Evolutionary conservation across 2,888 invertebrate genomes (phyloP).

Genomic region (Lasius platythorax): DNA sequence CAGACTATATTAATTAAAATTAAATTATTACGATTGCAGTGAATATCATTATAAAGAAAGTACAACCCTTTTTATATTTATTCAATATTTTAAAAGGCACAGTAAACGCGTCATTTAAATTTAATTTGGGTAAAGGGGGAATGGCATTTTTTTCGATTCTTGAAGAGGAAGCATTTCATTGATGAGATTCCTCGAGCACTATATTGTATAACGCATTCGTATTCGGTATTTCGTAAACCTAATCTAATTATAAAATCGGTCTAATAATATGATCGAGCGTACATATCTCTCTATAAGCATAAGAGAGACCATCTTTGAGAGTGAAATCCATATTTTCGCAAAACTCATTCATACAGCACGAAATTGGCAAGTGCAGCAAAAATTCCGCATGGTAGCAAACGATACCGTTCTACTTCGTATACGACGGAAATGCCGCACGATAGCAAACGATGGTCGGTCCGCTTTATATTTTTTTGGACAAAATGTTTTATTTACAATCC

Average conservation of each 20-base stretch:
- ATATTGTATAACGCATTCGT: not conserved
- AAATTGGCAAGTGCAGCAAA: conserved; percentile 44
- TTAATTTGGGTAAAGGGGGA: not conserved
- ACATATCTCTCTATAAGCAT: not conserved
- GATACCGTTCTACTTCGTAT: conserved; percentile 17
- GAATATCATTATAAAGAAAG: not conserved
- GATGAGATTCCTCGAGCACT: not conserved
- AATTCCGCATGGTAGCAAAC: conserved; percentile 40
- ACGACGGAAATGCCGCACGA: conserved; percentile 27
- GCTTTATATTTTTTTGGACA: conserved; percentile 25
- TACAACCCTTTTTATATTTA: not conserved
- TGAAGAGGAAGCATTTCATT: not conserved
- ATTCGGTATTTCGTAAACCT: not conserved
- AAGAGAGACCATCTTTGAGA: conserved; percentile 9
- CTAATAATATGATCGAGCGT: not conserved
- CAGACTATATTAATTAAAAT: not conserved
- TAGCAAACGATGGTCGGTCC: conserved; percentile 23
- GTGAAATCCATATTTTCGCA: conserved; percentile 19
- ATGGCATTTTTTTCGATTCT: not conserved
- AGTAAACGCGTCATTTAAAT: not conserved
- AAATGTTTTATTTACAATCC: conserved; percentile 41
- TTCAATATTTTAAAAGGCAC: not conserved
- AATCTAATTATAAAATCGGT: not conserved
- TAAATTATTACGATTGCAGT: not conserved
- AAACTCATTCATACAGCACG: conserved; percentile 33